Conservation (phyloP, 2,888 invertebrate species). For the Eupithecia vulgata region DNA sequence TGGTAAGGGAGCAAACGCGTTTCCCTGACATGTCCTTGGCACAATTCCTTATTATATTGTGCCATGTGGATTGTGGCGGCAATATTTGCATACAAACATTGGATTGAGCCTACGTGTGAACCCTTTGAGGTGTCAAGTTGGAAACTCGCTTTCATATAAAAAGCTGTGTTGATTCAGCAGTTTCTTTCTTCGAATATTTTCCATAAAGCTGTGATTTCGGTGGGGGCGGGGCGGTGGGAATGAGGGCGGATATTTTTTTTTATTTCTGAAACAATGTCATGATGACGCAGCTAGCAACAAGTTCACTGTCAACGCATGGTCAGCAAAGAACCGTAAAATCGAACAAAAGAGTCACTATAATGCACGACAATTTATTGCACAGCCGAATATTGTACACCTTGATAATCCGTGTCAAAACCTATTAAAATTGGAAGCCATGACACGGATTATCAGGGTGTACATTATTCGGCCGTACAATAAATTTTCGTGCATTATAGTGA, state of each 20-base stretch:
- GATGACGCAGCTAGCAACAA: not conserved
- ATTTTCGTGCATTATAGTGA: no score
- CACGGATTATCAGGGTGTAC: no score
- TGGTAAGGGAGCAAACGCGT: slow-evolving; percentile 23
- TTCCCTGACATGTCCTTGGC: slow-evolving; percentile 20
- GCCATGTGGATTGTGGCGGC: slow-evolving; percentile 52
- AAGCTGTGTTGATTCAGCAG: slow-evolving; percentile 8
- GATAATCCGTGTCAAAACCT: no score
- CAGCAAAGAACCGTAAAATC: no score
- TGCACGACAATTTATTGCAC: no score
- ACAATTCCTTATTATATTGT: slow-evolving; percentile 51
- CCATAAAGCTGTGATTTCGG: not conserved
- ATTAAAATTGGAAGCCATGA: no score
- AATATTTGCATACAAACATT: slow-evolving; percentile 48
- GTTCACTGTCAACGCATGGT: not conserved
- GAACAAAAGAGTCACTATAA: no score
- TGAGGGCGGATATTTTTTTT: not conserved
- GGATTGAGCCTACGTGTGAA: slow-evolving; percentile 12
- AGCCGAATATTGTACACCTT: no score
- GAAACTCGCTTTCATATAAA: slow-evolving; percentile 37
- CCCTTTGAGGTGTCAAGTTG: slow-evolving; percentile 38
- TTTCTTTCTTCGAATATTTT: not conserved
- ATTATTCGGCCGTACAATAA: no score
- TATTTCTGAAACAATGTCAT: not conserved
- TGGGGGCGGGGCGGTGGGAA: not conserved